These are phyloP conservation scores for Drosophila carrolli DNA, from an alignment of 1,140 invertebrate species.

Conservation along the genomic window DNA sequence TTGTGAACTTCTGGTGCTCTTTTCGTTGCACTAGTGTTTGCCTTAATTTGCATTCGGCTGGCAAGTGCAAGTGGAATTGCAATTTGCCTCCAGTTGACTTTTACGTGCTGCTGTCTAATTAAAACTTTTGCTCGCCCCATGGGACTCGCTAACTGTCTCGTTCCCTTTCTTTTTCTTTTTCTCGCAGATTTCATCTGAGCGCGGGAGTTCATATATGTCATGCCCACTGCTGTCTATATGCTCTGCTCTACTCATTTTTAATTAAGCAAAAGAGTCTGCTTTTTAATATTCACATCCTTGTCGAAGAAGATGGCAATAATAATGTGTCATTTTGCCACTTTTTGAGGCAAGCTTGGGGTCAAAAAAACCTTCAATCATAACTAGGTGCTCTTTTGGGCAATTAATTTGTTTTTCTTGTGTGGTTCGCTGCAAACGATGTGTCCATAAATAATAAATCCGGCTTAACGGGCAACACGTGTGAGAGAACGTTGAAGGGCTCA, in stretches of 20 bases:
- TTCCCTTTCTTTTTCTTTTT: conserved; percentile 1
- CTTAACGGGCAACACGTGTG: conserved; percentile 40
- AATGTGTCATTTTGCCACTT: conserved; percentile 12
- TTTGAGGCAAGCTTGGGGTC: conserved; percentile 43
- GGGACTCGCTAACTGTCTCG: conserved; percentile 30
- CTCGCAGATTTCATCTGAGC: conserved; percentile 19
- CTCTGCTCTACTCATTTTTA: conserved; percentile 74
- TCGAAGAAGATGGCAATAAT: conserved; percentile 15
- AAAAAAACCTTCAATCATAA: conserved; percentile 66
- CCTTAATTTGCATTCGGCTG: conserved; percentile 67
- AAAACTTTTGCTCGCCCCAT: conserved; percentile 64
- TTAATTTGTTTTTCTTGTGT: conserved; percentile 63
- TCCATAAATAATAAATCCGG: conserved; percentile 72
- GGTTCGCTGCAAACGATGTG: conserved; percentile 51
- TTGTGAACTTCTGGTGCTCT: conserved; percentile 22
- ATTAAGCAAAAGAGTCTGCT: conserved; percentile 78
- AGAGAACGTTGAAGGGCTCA: conserved; percentile 24
- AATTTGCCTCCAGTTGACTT: conserved; percentile 73
- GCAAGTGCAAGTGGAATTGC: conserved; percentile 66
- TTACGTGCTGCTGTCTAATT: conserved; percentile 79
- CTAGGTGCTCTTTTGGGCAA: conserved; percentile 52
- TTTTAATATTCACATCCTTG: conserved; percentile 58
- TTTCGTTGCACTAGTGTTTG: conserved; percentile 43
- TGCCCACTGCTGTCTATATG: conserved; percentile 4
- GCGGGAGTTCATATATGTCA: conserved; percentile 24